Conservation (phyloP, 35 echinoderm and acorn worm species). For the Diadema setosum region DNA sequence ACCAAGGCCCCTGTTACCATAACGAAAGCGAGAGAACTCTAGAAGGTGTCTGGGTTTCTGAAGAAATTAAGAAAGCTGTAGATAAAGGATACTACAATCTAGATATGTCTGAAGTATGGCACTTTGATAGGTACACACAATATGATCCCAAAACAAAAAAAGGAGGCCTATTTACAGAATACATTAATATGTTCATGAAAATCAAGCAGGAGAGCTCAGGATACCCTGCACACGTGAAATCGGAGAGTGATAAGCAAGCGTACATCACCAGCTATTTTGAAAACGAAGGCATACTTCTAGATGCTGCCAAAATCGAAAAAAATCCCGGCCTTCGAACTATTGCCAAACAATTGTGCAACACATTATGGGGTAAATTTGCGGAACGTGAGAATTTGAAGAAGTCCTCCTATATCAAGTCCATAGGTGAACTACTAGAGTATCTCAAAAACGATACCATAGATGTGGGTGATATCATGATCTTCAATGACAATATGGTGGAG, state of each 20-base stretch:
- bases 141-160: slow-evolving; percentile 12
- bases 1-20: neutral
- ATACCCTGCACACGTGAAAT: slow-evolving; percentile 39
- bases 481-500: slow-evolving; percentile 8
- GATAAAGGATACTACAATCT: slow-evolving; percentile 34
- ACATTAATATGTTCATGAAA: slow-evolving; percentile 54
- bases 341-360: slow-evolving; percentile 48
- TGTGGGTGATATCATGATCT: slow-evolving; percentile 15
- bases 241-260: slow-evolving; percentile 6
- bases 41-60: slow-evolving; percentile 45
- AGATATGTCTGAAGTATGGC: slow-evolving; percentile 67
- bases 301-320: slow-evolving; percentile 17
- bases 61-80: slow-evolving; percentile 57
- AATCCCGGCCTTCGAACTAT: slow-evolving; percentile 62
- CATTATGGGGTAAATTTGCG: slow-evolving; percentile 63
- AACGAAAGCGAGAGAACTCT: neutral
- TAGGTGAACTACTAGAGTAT: neutral
- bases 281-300: slow-evolving; percentile 59
- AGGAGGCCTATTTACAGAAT: slow-evolving; percentile 47
- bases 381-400: slow-evolving; percentile 21
- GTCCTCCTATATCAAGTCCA: neutral
- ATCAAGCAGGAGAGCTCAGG: slow-evolving; percentile 62
- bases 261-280: slow-evolving; percentile 38
- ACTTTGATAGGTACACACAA: slow-evolving; percentile 37
- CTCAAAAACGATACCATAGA: neutral